These are phyloP conservation scores for Erythrocebus patas DNA, from an alignment of 2,113 vertebrate genomes.

Conservation along the genomic window DNA sequence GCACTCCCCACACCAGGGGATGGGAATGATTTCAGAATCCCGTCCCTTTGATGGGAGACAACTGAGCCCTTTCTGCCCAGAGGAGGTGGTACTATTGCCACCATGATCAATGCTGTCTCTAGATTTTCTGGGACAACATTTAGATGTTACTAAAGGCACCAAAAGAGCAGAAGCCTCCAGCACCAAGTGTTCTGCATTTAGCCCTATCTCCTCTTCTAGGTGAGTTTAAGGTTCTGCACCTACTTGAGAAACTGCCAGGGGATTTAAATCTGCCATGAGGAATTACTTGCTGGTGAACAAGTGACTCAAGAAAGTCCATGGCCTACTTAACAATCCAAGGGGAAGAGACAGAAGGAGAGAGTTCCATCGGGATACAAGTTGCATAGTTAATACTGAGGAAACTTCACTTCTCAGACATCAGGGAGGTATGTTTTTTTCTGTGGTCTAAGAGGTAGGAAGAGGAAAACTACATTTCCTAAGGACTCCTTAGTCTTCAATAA, in stretches of 20 bases:
- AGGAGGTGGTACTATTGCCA: not conserved
- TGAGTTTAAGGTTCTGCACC: no score
- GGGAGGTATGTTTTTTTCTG: not conserved
- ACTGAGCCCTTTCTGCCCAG: not conserved
- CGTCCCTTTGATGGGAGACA: not conserved
- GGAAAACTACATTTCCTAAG: not conserved
- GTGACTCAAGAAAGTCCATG: not conserved
- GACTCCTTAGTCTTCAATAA: not conserved
- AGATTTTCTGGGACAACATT: no score
- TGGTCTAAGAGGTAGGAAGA: not conserved
- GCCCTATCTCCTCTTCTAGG: not conserved
- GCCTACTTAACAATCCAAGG: not conserved
- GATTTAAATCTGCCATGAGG: not conserved
- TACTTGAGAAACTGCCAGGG: not conserved
- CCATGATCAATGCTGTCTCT: not conserved
- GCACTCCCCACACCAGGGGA: no score
- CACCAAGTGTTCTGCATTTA: not conserved
- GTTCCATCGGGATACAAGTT: no score
- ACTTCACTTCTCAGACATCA: not conserved
- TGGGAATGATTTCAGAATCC: not conserved
- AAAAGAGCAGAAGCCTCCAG: not conserved
- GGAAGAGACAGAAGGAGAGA: not conserved
- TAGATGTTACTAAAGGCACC: not conserved
- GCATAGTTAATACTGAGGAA: no score
- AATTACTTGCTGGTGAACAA: not conserved